Base-by-base conservation (phyloP, 2,113 vertebrate species). In the Pagrus major region DNA sequence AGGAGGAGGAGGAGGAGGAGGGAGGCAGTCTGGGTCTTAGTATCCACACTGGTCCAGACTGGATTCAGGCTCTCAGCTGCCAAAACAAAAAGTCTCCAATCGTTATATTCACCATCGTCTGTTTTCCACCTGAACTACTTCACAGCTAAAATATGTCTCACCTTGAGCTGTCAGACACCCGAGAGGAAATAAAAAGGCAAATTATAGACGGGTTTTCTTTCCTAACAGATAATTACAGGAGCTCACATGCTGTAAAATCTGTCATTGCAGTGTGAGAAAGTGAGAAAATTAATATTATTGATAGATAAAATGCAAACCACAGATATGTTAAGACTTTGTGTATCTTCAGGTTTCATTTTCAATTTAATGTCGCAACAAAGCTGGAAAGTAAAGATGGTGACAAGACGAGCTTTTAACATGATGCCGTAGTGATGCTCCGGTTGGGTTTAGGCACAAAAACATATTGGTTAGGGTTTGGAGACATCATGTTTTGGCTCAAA, bases 31-130 rank as follows among this genome's bases (percentile, higher is more conserved):
- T 68, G 67, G 71, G 70, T 12, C 71, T 65, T 47, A 18, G 58
- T 27, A 15, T 35, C 63, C 16, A 44, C 27, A 6, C 65, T 12
- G 31, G 25, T 68, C 49, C 64, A 33, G 65, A 44, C 39, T 31
- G 27, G 21, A 29, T 49, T 58, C 18, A 61, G 67, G 20, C 46
- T 56, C 49, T 76, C 51, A 76, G n/a, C 70, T 29, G 49, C 29
- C 37, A 46, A 3, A 23, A 46, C 47, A 20, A 14, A 20, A 47
- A 16, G 64, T 39, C 44, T 25, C 9, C 25, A 8, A 60, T 37
- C 21, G 1, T 58, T 18, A 33, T 6, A 33, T 15, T 71, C 39
- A 29, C 8, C 23, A 0, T 42, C 18, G 18, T 47, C 27, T 11
- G 0, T 12, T 27, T 41, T 39, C 35, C 49, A 54, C n/a, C 44